Base-by-base conservation (phyloP, 1,140 invertebrate genomes). In the Drosophila sproati region DNA sequence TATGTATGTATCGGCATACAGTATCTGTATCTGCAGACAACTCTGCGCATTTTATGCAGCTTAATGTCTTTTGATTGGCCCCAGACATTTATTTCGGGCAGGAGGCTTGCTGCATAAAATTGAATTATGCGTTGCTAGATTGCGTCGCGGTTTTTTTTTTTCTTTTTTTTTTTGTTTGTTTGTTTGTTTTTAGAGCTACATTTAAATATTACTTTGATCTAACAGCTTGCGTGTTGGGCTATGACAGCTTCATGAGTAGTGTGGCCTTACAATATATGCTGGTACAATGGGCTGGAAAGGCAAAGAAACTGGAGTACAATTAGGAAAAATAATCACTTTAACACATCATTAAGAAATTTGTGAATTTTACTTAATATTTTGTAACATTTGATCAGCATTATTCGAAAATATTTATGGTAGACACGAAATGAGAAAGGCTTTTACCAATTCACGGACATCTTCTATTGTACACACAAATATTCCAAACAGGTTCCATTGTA, bases 171-270 rank as follows among this genome's bases (percentile, higher is more conserved):
- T 3, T 32, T 29, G 7, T 4, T 4, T 31, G 20, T 45, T 34
- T 39, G 45, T 8, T 31, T 48, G 50, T 73, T 47, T 72, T 77
- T 56, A 56, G 34, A 61, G 70, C 51, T 37, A 20, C 43, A 73
- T 73, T 73, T 43, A 68, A 62, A 74, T 60, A 67, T 68, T 73
- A 45, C 74, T 77, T 77, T 77, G 70, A 77, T 64, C 56, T 68
- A 45, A 67, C 57, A 67, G 56, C 39, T 73, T 60, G 70, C 63
- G 70, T 82, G 85, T 69, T 41, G 55, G 59, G 28, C 39, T 74
- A 73, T 78, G 77, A 83, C 69, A 70, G 72, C 66, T 87, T 74
- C 51, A 69, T 74, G 76, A 37, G 56, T 69, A 60, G 70, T 75
- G 55, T 43, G 10, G 54, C 37, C 28, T 45, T n/a, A 43, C 35